These are phyloP conservation scores for Chrysemys picta DNA, from an alignment of 2,113 vertebrate genomes.

Conservation along the genomic window DNA sequence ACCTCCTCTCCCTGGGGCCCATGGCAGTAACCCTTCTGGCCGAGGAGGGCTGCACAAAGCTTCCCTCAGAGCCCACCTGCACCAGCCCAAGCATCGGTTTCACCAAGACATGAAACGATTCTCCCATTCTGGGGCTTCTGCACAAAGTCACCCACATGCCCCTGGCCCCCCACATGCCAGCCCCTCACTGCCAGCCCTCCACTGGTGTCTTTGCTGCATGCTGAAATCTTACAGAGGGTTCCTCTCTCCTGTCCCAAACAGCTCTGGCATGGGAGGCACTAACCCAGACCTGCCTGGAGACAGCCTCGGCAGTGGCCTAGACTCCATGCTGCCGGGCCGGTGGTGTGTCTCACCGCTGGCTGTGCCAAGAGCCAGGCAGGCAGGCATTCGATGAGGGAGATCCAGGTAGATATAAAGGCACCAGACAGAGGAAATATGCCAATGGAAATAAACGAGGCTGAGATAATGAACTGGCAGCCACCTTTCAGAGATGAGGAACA, in stretches of 20 bases:
- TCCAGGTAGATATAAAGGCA: conserved; percentile 9
- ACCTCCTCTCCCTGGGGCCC: neutral
- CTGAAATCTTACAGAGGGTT: too few species aligned
- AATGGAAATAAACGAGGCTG: conserved; percentile 18
- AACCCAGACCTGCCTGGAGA: neutral
- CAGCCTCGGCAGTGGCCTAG: neutral
- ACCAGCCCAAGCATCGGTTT: too few species aligned
- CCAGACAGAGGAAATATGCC: conserved; percentile 27
- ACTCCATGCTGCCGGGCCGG: too few species aligned
- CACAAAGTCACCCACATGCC: too few species aligned
- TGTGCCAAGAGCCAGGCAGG: rapidly evolving
- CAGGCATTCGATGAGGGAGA: neutral
- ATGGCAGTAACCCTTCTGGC: neutral
- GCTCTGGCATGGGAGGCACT: neutral
- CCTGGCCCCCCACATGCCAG: too few species aligned
- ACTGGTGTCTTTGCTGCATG: too few species aligned
- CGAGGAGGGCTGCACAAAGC: neutral
- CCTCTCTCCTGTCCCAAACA: neutral
- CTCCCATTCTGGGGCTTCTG: too few species aligned
- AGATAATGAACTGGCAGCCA: conserved; percentile 48
- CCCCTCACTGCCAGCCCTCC: too few species aligned
- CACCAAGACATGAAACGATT: too few species aligned
- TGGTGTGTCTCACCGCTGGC: neutral
- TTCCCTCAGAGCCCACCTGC: neutral
- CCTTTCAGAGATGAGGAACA: neutral